Base-by-base conservation (phyloP, 2,888 invertebrate species). In the Acanthosepion pharaonis region DNA sequence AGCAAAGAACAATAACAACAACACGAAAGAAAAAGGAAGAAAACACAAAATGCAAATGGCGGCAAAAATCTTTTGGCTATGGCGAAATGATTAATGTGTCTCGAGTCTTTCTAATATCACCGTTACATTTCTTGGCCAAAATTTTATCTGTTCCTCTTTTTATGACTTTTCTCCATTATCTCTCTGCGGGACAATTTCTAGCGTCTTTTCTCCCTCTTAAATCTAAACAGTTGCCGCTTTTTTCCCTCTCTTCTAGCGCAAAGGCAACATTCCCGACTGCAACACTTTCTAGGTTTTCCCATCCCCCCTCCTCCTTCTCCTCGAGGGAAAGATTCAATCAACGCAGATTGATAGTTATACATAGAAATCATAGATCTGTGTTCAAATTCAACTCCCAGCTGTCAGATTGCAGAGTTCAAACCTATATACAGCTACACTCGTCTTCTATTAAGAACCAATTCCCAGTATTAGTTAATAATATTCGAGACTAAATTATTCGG, bases 61-160 rank as follows among this genome's bases (percentile, higher is more conserved):
- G n/a, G 11, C 5, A 4, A 11, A 78, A 78, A n/a, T 33, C 33
- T 78, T 78, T 33, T 78, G 78, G 78, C 78, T 33, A n/a, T 78
- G n/a, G 78, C n/a, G 11, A n/a, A 78, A 78, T 78, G 78, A 78
- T 78, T 78, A 78, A 78, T 78, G 78, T 78, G 78, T 78, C 78
- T 78, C 78, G 78, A 78, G n/a, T 33, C n/a, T 78, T n/a, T 78
- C n/a, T n/a, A n/a, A 78, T 78, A n/a, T 78, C 78, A 5, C 78
- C n/a, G n/a, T 78, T 78, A 78, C n/a, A n/a, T 78, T 78, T 78
- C n/a, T 11, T n/a, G 78, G 78, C n/a, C n/a, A 78, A n/a, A 78
- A n/a, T 33, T 78, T 78, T n/a, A 78, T 78, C n/a, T 33, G n/a
- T 78, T 78, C 33, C n/a, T 15, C n/a, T 78, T 78, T 78, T 33